Conservation (phyloP, 2,797 vertebrate genomes). For the Enteromius viviparus region DNA sequence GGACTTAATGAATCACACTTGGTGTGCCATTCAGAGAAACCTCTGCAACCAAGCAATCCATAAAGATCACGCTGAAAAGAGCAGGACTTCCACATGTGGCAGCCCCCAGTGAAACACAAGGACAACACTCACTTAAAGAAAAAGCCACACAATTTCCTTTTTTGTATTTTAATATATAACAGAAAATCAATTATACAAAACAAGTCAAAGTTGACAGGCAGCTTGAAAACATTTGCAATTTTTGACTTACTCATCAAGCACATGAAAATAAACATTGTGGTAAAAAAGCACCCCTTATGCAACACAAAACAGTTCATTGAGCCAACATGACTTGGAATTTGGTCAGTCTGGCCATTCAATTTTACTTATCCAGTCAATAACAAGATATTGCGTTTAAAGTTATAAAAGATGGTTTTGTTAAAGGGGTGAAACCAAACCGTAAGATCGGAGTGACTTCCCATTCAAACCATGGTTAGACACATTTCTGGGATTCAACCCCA, state of each 20-base stretch:
- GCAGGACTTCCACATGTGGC: slow-evolving; percentile 50
- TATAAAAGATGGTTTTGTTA: not conserved
- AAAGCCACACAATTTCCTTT: not conserved
- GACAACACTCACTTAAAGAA: not conserved
- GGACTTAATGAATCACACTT: slow-evolving; percentile 76
- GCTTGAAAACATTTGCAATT: slow-evolving; percentile 11
- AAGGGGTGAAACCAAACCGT: not conserved
- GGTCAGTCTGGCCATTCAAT: slow-evolving; percentile 13
- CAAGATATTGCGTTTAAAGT: not conserved
- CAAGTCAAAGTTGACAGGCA: slow-evolving; percentile 41
- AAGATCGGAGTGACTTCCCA: not conserved
- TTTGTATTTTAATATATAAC: slow-evolving; percentile 52
- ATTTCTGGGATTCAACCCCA: slow-evolving; percentile 60
- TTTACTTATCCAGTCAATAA: slow-evolving; percentile 5
- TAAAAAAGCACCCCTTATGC: not conserved
- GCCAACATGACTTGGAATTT: slow-evolving; percentile 11
- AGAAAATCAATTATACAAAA: slow-evolving; percentile 51
- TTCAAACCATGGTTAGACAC: slow-evolving; percentile 45
- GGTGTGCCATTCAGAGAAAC: slow-evolving; percentile 70
- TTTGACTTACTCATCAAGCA: slow-evolving; percentile 2
- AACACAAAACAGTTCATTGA: not conserved
- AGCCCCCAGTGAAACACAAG: slow-evolving; percentile 31
- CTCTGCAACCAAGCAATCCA: slow-evolving; percentile 68
- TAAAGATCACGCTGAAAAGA: slow-evolving; percentile 71
- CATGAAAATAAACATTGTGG: slow-evolving; percentile 32